Evolutionary conservation across 2,888 invertebrate species (phyloP), one percentile per base, ranked within the genome.

Genomic region (Noctua janthe): DNA sequence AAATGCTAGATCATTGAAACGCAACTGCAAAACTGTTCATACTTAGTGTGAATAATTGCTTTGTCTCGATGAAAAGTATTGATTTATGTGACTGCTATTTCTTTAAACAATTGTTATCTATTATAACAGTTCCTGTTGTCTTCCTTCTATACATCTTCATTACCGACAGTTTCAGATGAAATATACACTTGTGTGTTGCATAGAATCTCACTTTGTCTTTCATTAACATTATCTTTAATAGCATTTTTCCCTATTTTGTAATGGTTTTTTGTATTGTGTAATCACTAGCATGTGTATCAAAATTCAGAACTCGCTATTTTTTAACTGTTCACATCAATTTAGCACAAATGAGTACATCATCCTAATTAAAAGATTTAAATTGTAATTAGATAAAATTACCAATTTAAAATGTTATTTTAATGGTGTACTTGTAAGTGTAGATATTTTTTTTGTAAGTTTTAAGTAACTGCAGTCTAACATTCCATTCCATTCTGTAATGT

Each of bases 281-380:
- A 67, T 75, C 17, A 73, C 67, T 59, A 74, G 43, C 29, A 74
- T 64, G 15, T 51, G 17, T 62, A 66, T 56, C 13, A 56, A 13
- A 78, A 29, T 15, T 51, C 10, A n/a, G 64, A 66, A 39, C 47
- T 69, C 47, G 4, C 70, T 35, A 67, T 67, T 62, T 67, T 35
- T 70, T 75, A 76, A 35, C 69, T 70, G 69, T 80, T 64, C 56
- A 66, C 71, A 78, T 74, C 59, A 80, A 76, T 76, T 54, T 74
- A 59, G 83, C 86, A 87, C 87, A 87, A 84, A 84, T 87, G 74
- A 87, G 86, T 87, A 87, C 86, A 87, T 86, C 87, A 84, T 77
- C 10, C 56, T 67, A 81, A 84, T 76, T 54, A 8, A 78, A 80
- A 78, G 29, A 64, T 80, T 78, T 56, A 54, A 80, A 83, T 86